These are phyloP conservation scores for Tiliacea aurago DNA, from an alignment of 2,888 invertebrate species.

Conservation along the genomic window DNA sequence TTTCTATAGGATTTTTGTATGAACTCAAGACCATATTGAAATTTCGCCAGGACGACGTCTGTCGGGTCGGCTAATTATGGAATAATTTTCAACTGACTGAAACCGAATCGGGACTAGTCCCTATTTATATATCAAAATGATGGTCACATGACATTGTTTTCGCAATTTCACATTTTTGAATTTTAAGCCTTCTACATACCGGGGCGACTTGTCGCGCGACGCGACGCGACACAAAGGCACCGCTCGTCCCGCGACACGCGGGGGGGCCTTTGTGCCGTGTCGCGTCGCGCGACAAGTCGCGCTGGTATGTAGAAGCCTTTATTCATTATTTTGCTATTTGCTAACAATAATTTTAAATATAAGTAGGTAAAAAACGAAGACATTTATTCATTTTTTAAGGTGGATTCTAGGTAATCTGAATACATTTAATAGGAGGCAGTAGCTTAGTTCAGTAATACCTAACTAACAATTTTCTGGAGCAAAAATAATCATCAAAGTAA, in stretches of 20 bases:
- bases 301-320: too few relatives aligned
- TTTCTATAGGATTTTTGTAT: too few relatives aligned
- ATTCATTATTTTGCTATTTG: neutral
- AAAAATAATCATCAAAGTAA: neutral
- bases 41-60: too few relatives aligned
- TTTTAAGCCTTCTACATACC: too few relatives aligned
- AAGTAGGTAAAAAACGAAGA: neutral
- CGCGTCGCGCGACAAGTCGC: too few relatives aligned
- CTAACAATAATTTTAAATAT: neutral
- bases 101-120: constrained; percentile 2
- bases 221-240: too few relatives aligned
- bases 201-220: too few relatives aligned
- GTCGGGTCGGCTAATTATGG: too few relatives aligned
- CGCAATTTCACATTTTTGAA: neutral
- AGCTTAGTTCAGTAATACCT: neutral
- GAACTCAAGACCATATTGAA: too few relatives aligned
- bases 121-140: neutral
- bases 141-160: constrained; percentile 1
- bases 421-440: neutral
- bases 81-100: neutral
- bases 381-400: neutral
- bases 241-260: too few relatives aligned
- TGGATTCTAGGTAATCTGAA: neutral
- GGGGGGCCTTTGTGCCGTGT: too few relatives aligned
- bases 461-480: neutral